Evolutionary conservation across 2,888 invertebrate species (phyloP), one percentile per base, ranked within the genome.

Genomic region (Rhynchonema sp.): DNA sequence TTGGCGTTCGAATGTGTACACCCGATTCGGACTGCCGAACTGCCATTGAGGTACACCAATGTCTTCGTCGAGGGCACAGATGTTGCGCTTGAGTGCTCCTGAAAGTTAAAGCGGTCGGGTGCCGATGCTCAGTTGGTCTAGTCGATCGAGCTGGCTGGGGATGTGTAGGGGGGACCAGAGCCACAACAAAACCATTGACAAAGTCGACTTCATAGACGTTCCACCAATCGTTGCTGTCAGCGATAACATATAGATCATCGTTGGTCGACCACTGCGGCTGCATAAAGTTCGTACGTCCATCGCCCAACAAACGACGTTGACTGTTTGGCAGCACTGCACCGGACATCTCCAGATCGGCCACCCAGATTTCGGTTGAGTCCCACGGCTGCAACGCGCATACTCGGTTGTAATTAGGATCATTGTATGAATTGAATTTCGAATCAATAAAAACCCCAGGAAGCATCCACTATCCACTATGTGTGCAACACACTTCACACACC

Each of bases 341-440:
- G 56, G 59, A 52, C 2, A 61, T 64, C 54, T 64, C 64, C 23
- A 74, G 60, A 25, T 72, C 70, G 20, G 71, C 74, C 46, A 68
- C 62, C 65, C 68, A 69, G 46, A 76, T 64, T 53, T 72, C 70
- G 23, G 76, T 75, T 60, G 69, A 72, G 64, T 76, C 75, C 76
- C 76, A 76, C 1, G 76, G 76, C 75, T 75, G 61, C 25, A n/a
- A n/a, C n/a, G n/a, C n/a, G n/a, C n/a, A n/a, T n/a, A n/a, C 38
- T 38, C 38, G 17, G 17, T 17, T 13, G 38, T 6, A 38, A 38
- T 38, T 6, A 38, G 38, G 17, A 13, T 38, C 38, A 13, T 13
- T 17, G 38, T 38, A 6, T 38, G 38, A 38, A 38, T 38, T 38
- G 38, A 13, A 22, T 23, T 22, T 63, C 23, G 23, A 54, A 30